These are phyloP conservation scores for Caerostris darwini DNA, from an alignment of 1,140 invertebrate genomes.

Conservation along the genomic window DNA sequence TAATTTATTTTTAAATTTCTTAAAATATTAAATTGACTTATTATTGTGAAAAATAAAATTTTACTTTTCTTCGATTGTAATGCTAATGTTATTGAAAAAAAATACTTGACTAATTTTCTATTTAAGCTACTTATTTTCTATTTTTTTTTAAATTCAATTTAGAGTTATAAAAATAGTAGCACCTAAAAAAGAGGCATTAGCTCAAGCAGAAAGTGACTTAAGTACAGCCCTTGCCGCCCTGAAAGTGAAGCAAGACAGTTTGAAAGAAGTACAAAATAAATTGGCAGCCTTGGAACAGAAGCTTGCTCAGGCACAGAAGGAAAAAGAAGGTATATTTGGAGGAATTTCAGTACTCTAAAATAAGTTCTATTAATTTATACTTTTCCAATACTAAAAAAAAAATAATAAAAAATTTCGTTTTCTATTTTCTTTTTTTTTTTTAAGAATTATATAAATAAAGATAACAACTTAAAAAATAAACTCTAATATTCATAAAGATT, in stretches of 20 bases:
- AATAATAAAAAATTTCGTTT: no score
- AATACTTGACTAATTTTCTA: no score
- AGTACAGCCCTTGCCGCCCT: slow-evolving; percentile 82
- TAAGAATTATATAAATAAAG: neutral
- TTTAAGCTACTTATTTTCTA: neutral
- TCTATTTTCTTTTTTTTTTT: no score
- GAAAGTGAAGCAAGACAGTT: slow-evolving; percentile 82
- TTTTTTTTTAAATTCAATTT: slow-evolving; percentile 52
- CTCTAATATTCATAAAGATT: no score
- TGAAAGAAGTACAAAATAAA: slow-evolving; percentile 83
- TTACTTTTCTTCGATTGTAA: no score
- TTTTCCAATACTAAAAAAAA: no score
- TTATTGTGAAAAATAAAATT: no score
- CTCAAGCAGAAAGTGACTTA: slow-evolving; percentile 94
- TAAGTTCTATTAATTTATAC: no score
- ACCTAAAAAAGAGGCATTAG: slow-evolving; percentile 85
- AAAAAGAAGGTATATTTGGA: slow-evolving; percentile 81
- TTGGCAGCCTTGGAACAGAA: slow-evolving; percentile 83
- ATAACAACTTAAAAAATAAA: neutral
- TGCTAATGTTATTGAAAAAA: no score
- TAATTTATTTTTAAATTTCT: no score
- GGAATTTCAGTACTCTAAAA: no score
- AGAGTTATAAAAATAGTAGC: slow-evolving; percentile 84
- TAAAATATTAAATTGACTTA: no score
- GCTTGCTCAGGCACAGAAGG: slow-evolving; percentile 89